Base-by-base conservation (phyloP, 2,888 invertebrate genomes). In the Polymixis flavicincta region DNA sequence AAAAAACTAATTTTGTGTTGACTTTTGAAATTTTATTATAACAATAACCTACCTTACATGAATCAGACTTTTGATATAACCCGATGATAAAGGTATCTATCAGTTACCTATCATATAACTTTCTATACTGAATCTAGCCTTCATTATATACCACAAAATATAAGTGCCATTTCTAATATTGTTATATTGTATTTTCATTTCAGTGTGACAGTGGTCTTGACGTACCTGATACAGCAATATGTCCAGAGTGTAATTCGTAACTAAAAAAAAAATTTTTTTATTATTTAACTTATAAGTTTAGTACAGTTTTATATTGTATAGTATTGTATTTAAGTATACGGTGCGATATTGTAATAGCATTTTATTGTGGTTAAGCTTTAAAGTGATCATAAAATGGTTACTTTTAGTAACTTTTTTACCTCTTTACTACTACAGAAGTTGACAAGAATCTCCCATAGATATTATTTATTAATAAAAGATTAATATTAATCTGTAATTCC, bases 191-290 rank as follows among this genome's bases (percentile, higher is more conserved):
- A 84, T 92, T 93, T 94, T 91, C 87, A 89, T 96, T 96, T 94
- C 96, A 96, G 96, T 91, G 90, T 94, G 87, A 93, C 95, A 92
- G 88, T 96, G 93, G 89, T 94, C 86, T 91, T 96, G 90, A 94
- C 94, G 92, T 96, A 93, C 96, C 93, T 96, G 94, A 91, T 93
- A 88, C 95, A 94, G 77, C 94, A 91, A 87, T 96, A 94, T 93
- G 85, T 94, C 92, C 92, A 90, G 90, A 92, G 85, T 92, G 91
- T 93, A 87, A 91, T 94, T 89, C 87, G 89, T 83, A 82, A 78
- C 67, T 90, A 89, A 75, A n/a, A n/a, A n/a, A n/a, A n/a, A n/a
- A n/a, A n/a, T n/a, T n/a, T n/a, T 52, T 57, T 63, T 71, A 65
- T 45, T 54, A 61, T 59, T 59, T 59, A 54, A 55, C 55, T 69